A percentile compares a stretch with the other conserved stretches of the same genome.
phyloP scores from a whole-genome alignment of 2,888 invertebrate genomes.

The Lepetodrilus schrolli region DNA sequence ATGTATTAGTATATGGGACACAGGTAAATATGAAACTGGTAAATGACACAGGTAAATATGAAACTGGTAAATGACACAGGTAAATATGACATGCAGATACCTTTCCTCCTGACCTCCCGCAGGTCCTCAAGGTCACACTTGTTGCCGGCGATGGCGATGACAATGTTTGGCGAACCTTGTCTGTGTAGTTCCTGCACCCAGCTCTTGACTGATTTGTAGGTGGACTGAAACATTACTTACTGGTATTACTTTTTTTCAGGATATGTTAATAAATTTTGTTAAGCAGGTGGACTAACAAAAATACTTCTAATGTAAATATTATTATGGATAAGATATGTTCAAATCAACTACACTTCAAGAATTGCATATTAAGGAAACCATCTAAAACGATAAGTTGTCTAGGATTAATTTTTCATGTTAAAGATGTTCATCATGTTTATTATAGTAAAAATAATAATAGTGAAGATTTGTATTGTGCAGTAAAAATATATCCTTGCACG shows the following conservation, averaged over 20 bases:
- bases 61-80: too few relatives aligned
- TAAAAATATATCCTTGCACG: background rate
- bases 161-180: slow-evolving; percentile 72
- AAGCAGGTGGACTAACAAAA: background rate
- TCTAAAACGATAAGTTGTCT: too few relatives aligned
- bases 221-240: slow-evolving; percentile 52
- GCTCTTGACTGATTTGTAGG: slow-evolving; percentile 70
- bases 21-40: too few relatives aligned
- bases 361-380: too few relatives aligned
- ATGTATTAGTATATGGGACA: too few relatives aligned
- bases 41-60: too few relatives aligned
- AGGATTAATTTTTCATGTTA: too few relatives aligned
- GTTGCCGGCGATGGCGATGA: slow-evolving; percentile 76
- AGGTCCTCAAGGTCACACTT: slow-evolving; percentile 75
- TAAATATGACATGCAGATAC: too few relatives aligned
- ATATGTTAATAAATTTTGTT: too few relatives aligned
- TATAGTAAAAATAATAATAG: background rate
- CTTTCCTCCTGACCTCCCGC: slow-evolving; percentile 70
- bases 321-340: too few relatives aligned
- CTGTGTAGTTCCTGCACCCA: slow-evolving; percentile 74
- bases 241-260: too few relatives aligned
- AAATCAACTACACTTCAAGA: background rate
- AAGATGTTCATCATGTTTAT: background rate
- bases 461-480: background rate
- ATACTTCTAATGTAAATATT: too few relatives aligned